Evolutionary conservation across 2,113 vertebrate species (phyloP).

Genomic region (Vicugna pacos): DNA sequence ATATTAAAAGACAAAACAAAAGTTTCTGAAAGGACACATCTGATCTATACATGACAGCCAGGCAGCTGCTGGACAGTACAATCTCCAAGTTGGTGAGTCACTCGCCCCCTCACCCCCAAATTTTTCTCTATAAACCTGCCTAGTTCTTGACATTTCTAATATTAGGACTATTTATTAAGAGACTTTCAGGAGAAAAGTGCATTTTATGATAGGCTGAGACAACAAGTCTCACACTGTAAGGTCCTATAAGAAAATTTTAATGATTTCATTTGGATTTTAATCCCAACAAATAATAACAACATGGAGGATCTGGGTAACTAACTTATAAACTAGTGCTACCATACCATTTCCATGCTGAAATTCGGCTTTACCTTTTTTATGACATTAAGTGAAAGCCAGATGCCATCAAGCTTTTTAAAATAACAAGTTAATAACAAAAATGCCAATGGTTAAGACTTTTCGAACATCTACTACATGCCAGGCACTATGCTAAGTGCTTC

Average conservation of each 20-base stretch:
- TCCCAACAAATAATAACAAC: not conserved
- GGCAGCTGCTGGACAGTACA: not conserved
- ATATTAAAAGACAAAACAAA: not conserved
- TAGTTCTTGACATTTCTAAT: not conserved
- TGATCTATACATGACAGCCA: not conserved
- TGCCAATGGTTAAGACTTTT: not conserved
- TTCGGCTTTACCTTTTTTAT: not conserved
- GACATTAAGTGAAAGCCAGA: conserved; percentile 25
- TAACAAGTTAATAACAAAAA: not conserved
- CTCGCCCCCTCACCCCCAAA: too few species aligned
- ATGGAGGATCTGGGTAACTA: not conserved
- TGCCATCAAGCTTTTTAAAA: not conserved
- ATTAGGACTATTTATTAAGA: not conserved
- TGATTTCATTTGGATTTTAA: not conserved
- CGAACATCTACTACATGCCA: not conserved
- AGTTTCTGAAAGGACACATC: not conserved
- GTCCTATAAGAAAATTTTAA: not conserved
- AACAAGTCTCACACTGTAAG: not conserved
- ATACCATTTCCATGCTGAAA: not conserved
- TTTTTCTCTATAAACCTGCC: not conserved
- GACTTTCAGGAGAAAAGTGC: not conserved
- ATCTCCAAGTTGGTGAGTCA: not conserved
- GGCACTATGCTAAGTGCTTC: not conserved
- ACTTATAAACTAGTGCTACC: not conserved
- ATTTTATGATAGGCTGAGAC: not conserved